Evolutionary conservation across 1,140 invertebrate genomes (phyloP), one percentile per base, ranked within the genome.

Genomic region (Venturia canescens): DNA sequence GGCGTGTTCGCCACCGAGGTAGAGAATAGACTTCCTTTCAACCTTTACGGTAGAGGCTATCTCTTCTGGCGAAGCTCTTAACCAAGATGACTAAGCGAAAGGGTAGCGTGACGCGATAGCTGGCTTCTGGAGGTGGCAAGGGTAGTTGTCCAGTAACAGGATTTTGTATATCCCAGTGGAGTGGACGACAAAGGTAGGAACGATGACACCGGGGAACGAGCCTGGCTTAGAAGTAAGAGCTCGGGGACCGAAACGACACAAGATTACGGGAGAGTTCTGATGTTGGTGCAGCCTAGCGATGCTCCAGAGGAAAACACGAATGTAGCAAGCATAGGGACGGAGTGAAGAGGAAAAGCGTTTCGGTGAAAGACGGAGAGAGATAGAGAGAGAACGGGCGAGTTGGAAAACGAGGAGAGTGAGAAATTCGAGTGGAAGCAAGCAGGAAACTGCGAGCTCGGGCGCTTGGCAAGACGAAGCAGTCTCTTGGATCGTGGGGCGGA

Each of bases 401-500:
- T 53, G 50, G 1, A 11, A n/a, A 13, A 53, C 15, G 15, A 11
- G 15, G 50, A 53, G 57, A 63, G 57, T 63, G 57, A 3, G 9
- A 26, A 21, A 63, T 63, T 21, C 57, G 18, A 21, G 21, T 63
- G 57, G 72, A 75, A 60, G 72, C 21, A 75, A 79, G 80, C 74
- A 71, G 66, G 77, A 48, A 71, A 31, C 77, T 84, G 77, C 77
- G 78, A 84, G 71, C 72, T 75, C 83, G 78, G 76, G 63, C 80
- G 82, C 79, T 66, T 77, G 34, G 81, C 83, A 78, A 79, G 69
- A 71, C 79, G 75, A 78, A 72, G 78, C 78, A 80, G 76, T 53
- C 15, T 11, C 3, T 18, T 44, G 29, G 72, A n/a, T 29, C 74
- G 50, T 50, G 38, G 38, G 81, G 79, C 31, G 84, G 84, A 66